Evolutionary conservation across 2,888 invertebrate genomes (phyloP).

Genomic region (Eupithecia centaureata): DNA sequence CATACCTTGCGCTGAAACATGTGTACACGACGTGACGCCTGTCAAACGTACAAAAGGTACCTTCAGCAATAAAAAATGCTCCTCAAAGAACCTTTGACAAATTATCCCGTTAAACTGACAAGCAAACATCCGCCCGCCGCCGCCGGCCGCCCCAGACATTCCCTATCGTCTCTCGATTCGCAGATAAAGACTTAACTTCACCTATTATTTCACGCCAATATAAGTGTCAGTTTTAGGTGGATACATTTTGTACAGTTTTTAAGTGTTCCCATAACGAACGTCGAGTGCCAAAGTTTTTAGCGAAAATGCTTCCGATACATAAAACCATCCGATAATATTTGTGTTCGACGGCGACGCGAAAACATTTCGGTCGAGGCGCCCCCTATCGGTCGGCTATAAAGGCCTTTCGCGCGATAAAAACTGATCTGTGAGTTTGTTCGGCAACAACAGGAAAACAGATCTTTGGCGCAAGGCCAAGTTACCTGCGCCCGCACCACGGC

Average conservation of each 20-base stretch:
- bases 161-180: conserved; percentile 43
- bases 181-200: conserved; percentile 48
- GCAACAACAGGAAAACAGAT: conserved; percentile 82
- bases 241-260: conserved; percentile 59
- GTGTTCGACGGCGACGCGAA: conserved; percentile 75
- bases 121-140: conserved; percentile 39
- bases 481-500: conserved; percentile 65
- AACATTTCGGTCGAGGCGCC: conserved; percentile 72
- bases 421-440: conserved; percentile 82
- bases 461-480: conserved; percentile 78
- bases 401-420: conserved; percentile 84
- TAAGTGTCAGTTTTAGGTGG: conserved; percentile 47
- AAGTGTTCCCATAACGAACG: conserved; percentile 60
- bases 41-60: conserved; percentile 70
- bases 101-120: conserved; percentile 66
- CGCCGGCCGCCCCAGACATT: conserved; percentile 34
- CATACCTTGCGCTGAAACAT: conserved; percentile 58
- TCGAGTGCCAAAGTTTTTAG: conserved; percentile 79
- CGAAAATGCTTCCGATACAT: conserved; percentile 82
- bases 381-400: conserved; percentile 81
- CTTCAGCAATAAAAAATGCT: conserved; percentile 63
- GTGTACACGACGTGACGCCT: conserved; percentile 69
- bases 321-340: conserved; percentile 81
- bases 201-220: conserved; percentile 46
- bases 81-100: conserved; percentile 76